These are phyloP conservation scores for Acrobasis repandana DNA, from an alignment of 2,888 invertebrate species.

Conservation along the genomic window DNA sequence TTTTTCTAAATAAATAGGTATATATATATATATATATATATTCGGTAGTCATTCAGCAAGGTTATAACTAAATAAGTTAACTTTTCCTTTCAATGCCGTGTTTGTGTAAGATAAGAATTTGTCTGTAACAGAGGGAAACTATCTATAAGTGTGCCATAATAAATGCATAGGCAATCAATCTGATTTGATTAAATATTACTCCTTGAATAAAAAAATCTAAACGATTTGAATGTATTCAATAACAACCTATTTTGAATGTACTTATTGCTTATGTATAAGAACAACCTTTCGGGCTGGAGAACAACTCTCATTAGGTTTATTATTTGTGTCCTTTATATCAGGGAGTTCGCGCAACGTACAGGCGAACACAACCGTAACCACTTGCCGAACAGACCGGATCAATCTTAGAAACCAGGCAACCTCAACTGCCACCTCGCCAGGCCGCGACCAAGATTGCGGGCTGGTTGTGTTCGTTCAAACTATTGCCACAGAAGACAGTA, in stretches of 20 bases:
- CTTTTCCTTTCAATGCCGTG: not conserved
- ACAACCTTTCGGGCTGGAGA: not conserved
- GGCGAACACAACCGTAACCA: not conserved
- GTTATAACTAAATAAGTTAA: not conserved
- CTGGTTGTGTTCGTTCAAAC: too few relatives aligned
- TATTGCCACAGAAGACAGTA: too few relatives aligned
- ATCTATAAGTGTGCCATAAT: slow-evolving; percentile 17
- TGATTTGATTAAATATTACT: slow-evolving; percentile 18
- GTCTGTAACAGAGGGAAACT: slow-evolving; percentile 1
- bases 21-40: too few relatives aligned
- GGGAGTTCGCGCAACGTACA: not conserved
- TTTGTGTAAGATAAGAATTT: not conserved
- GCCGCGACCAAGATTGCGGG: too few relatives aligned
- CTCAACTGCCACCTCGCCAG: too few relatives aligned
- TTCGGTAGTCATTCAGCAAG: not conserved
- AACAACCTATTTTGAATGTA: too few relatives aligned
- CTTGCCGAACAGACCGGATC: too few relatives aligned
- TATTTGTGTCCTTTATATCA: not conserved
- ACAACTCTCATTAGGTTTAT: not conserved
- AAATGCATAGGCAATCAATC: not conserved
- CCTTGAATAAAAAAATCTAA: not conserved
- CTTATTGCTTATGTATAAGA: too few relatives aligned
- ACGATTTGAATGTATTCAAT: too few relatives aligned
- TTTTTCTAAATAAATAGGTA: too few relatives aligned
- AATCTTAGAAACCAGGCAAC: too few relatives aligned